Conservation (phyloP, 1,140 invertebrate species). For the Drosophila athabasca region DNA sequence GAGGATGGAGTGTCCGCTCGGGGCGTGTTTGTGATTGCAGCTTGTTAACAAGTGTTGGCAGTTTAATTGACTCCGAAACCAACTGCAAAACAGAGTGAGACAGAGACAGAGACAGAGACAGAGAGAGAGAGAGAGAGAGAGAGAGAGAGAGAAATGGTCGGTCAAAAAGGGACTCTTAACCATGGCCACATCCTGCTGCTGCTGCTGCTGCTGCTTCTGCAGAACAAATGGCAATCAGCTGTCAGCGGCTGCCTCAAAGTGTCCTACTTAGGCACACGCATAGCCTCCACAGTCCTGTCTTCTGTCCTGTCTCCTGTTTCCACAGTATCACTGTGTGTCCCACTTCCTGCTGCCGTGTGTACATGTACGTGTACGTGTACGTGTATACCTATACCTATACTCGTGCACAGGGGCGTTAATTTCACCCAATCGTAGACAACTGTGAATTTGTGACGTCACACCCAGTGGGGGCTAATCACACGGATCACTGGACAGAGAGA, state of each 20-base stretch:
- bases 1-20: slow-evolving; percentile 43
- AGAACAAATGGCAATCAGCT: slow-evolving; percentile 58
- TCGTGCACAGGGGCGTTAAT: slow-evolving; percentile 36
- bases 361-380: no score
- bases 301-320: slow-evolving; percentile 31
- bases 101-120: not conserved
- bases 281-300: not conserved
- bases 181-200: slow-evolving; percentile 50
- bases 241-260: slow-evolving; percentile 54
- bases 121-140: not conserved
- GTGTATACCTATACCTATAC: no score
- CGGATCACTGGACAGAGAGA: slow-evolving; percentile 10
- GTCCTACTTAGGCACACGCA: slow-evolving; percentile 67
- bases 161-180: slow-evolving; percentile 9
- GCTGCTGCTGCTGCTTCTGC: slow-evolving; percentile 16
- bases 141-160: not conserved
- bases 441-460: slow-evolving; percentile 56
- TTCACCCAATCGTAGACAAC: slow-evolving; percentile 26
- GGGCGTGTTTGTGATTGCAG: slow-evolving; percentile 83
- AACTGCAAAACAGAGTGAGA: no score
- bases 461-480: slow-evolving; percentile 35
- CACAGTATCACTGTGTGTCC: slow-evolving; percentile 6
- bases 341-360: slow-evolving; percentile 42
- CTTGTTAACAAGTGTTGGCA: slow-evolving; percentile 83
- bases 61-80: slow-evolving; percentile 75